Evolutionary conservation across 2,888 invertebrate species (phyloP), one percentile per base, ranked within the genome.

Genomic region (Synanthedon formicaeformis): DNA sequence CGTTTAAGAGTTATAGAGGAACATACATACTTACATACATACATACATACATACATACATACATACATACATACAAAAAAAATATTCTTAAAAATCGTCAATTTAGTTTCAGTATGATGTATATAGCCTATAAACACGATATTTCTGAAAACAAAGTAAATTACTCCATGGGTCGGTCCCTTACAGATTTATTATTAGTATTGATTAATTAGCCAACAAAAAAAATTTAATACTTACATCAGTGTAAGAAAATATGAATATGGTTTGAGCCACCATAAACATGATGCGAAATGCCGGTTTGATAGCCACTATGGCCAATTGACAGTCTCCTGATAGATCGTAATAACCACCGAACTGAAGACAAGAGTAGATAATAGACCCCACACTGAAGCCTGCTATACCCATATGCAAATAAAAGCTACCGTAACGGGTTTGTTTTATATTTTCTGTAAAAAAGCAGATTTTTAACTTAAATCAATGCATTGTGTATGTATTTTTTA

Each of bases 281-380:
- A 90, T 71, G 66, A 92, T 90, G 52, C 91, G 85, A 12, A 90
- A 77, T 0, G 89, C 82, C 1, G 92, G 92, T 51, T 91, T 90
- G 45, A 91, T 69, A n/a, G 91, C 92, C 14, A 90, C 86, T 54
- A 92, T 81, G 45, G 89, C 75, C 59, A 90, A 79, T 63, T 89
- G 88, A 65, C 92, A 92, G 64, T 89, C 88, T 0, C 90, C 88
- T 41, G 90, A 87, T 52, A 90, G 81, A 67, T 93, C 92, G 67
- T 92, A 92, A 71, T 90, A 91, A 53, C 90, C 91, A n/a, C 91
- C 92, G 60, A 93, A 90, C 66, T 91, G 91, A 50, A 93, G 83
- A 50, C 92, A 91, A n/a, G 91, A 91, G 78, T 92, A 92, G 57
- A 93, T 92, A 81, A 92, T 90, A 58, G 91, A 91, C 10, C 92